Evolutionary conservation across 2,888 invertebrate genomes (phyloP).

Genomic region (Cephus runcator): DNA sequence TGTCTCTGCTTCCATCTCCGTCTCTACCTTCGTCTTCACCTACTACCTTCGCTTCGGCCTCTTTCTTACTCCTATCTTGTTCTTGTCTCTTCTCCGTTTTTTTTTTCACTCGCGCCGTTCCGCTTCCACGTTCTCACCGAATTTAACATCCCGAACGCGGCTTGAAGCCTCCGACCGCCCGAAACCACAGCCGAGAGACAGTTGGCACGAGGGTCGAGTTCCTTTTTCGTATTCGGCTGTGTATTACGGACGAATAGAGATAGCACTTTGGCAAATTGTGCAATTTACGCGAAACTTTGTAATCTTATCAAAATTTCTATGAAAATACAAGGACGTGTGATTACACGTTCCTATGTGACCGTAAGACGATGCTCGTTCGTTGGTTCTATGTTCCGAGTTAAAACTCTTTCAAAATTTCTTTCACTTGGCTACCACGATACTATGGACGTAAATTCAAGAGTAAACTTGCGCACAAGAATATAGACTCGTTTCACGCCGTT

Average conservation of each 20-base stretch:
- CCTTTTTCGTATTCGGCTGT: background rate
- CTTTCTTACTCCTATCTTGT: constrained; percentile 16
- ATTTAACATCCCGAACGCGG: background rate
- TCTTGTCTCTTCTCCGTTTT: constrained; percentile 11
- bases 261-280: background rate
- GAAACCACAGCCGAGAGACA: background rate
- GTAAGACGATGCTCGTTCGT: background rate
- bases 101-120: constrained; percentile 1
- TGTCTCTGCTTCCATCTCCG: background rate
- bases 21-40: background rate
- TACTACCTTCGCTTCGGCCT: constrained; percentile 15
- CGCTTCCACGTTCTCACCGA: background rate
- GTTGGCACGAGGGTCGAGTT: background rate
- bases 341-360: background rate
- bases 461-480: background rate
- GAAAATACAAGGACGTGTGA: background rate
- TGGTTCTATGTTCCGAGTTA: background rate
- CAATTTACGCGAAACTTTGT: background rate
- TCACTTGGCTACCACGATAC: no score
- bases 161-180: background rate
- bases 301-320: background rate
- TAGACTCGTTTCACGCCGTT: background rate
- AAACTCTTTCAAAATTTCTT: no score
- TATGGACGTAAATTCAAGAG: background rate
- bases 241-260: background rate